Evolutionary conservation across 2,797 vertebrate species (phyloP).

Genomic region (Dallia pectoralis): DNA sequence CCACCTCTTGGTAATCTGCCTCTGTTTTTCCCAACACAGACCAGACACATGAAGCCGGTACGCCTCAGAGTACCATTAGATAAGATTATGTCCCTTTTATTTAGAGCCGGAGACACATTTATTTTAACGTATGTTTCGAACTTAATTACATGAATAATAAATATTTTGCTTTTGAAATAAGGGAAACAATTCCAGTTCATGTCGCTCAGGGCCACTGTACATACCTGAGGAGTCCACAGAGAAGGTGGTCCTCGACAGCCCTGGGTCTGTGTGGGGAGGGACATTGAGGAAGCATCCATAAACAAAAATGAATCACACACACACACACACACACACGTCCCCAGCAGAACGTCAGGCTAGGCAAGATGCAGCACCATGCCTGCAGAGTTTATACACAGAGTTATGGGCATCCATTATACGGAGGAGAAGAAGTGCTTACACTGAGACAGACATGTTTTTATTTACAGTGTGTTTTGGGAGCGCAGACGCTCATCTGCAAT

Average conservation of each 20-base stretch:
- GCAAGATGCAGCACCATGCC: slow-evolving; percentile 60
- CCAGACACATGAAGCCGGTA: background rate
- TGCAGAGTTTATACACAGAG: slow-evolving; percentile 42
- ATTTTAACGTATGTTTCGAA: background rate
- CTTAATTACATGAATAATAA: no score
- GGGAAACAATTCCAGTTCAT: background rate
- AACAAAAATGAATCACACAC: slow-evolving; percentile 54
- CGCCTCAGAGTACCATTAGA: background rate
- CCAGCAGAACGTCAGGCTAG: slow-evolving; percentile 11
- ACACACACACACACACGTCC: slow-evolving; percentile 29
- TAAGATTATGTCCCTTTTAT: background rate
- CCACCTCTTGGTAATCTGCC: slow-evolving; percentile 91
- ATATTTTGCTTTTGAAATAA: background rate
- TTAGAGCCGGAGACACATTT: background rate
- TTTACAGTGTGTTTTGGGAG: slow-evolving; percentile 51
- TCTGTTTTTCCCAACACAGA: slow-evolving; percentile 58
- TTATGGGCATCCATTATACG: slow-evolving; percentile 60
- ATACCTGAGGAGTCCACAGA: slow-evolving; percentile 90
- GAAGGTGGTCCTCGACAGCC: slow-evolving; percentile 86
- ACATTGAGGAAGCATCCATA: slow-evolving; percentile 75
- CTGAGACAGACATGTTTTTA: slow-evolving; percentile 48
- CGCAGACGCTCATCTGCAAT: slow-evolving; percentile 59
- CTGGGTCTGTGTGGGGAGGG: slow-evolving; percentile 86
- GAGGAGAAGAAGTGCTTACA: slow-evolving; percentile 67
- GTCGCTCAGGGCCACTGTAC: slow-evolving; percentile 60